phyloP scores from a whole-genome alignment of 2,113 vertebrate species.

The Centropus bengalensis region DNA sequence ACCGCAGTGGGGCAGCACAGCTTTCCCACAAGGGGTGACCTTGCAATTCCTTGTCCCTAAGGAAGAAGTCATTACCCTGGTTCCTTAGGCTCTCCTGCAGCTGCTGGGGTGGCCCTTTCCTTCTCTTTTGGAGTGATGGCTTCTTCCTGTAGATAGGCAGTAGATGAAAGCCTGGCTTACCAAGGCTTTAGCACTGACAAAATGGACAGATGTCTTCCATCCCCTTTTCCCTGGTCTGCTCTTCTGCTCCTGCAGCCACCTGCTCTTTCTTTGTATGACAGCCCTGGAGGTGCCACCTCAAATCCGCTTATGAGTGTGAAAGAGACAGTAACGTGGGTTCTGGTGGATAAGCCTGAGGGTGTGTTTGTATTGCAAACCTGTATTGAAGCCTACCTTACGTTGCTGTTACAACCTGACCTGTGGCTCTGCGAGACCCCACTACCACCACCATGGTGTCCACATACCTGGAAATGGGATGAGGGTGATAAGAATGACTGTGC shows the following conservation, averaged over 20 bases:
- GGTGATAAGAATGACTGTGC: background rate
- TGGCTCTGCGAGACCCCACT: background rate
- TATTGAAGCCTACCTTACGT: background rate
- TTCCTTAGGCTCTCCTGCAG: background rate
- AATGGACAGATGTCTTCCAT: background rate
- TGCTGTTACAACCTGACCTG: background rate
- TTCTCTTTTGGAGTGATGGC: background rate
- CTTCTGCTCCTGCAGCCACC: background rate
- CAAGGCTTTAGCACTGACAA: background rate
- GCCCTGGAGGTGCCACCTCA: background rate
- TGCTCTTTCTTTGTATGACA: background rate
- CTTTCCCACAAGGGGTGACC: background rate
- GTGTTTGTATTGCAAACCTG: background rate
- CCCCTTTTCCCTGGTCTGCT: background rate
- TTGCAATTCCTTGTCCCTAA: background rate
- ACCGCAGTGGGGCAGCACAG: accelerated
- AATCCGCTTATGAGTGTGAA: no score
- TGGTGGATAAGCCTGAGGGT: background rate
- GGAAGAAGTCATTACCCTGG: background rate
- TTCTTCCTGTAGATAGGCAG: background rate
- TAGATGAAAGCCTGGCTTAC: background rate
- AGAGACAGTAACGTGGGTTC: no score
- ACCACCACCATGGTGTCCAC: background rate
- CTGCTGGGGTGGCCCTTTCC: background rate
- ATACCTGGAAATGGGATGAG: background rate